A percentile compares a stretch with the other conserved stretches of the same genome.
phyloP scores from a whole-genome alignment of 1,140 invertebrate genomes.

The Bombus terrestris region DNA sequence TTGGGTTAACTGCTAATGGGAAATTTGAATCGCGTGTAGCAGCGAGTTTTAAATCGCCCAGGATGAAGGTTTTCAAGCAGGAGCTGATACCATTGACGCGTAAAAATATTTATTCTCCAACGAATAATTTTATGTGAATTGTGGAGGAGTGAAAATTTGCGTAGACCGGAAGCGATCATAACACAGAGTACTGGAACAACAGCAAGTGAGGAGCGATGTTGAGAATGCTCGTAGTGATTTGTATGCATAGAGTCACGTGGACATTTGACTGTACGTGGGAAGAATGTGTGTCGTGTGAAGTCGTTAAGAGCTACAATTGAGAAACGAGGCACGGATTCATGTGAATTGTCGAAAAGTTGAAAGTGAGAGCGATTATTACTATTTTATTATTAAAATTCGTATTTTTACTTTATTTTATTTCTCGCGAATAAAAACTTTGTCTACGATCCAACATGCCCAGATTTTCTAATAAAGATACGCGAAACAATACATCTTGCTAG shows the following conservation, averaged over 20 bases:
- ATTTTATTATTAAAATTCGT: not conserved
- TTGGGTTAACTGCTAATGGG: conserved; percentile 43
- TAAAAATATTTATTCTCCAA: not conserved
- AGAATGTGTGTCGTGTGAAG: too few relatives aligned
- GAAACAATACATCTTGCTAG: not conserved
- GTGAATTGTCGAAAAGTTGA: not conserved
- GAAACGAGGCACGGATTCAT: too few relatives aligned
- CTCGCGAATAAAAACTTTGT: not conserved
- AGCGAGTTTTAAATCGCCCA: not conserved
- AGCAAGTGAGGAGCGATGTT: not conserved
- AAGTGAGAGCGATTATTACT: too few relatives aligned
- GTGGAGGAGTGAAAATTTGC: too few relatives aligned
- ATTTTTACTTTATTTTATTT: not conserved
- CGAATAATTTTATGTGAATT: not conserved
- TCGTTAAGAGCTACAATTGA: not conserved
- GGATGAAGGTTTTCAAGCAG: not conserved
- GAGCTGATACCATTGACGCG: not conserved
- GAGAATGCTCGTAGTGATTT: not conserved
- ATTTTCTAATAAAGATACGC: not conserved
- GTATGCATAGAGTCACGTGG: not conserved
- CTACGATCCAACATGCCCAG: not conserved
- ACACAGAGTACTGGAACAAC: not conserved
- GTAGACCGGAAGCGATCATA: too few relatives aligned
- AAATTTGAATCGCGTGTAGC: conserved; percentile 31
- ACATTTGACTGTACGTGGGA: too few relatives aligned